A percentile compares a stretch with the other conserved stretches of the same genome.
Evolutionary conservation across 2,888 invertebrate species (phyloP).

Genomic region (Coronaproctus castanopsis): DNA sequence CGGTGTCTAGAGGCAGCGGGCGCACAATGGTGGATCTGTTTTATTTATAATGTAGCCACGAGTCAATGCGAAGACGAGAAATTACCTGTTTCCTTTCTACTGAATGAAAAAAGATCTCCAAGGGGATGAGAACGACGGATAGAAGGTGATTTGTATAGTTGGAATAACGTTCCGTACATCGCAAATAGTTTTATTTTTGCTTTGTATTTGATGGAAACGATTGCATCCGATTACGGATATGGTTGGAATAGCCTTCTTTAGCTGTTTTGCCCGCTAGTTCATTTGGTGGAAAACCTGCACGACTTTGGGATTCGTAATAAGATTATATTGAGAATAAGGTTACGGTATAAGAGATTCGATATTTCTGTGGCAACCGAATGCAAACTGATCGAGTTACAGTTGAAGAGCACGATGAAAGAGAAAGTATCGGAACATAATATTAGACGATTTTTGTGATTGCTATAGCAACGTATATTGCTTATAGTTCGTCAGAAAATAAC

Average conservation of each 20-base stretch:
- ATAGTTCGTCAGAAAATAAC: neutral
- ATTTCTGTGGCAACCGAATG: neutral
- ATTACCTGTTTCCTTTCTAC: too few species aligned
- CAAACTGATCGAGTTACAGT: neutral
- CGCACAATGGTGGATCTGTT: too few species aligned
- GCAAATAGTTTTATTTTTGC: neutral
- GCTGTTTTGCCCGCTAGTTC: neutral
- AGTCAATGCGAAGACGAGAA: too few species aligned
- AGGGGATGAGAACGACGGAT: too few species aligned
- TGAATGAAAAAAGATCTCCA: too few species aligned
- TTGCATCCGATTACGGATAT: neutral
- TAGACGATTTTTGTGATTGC: neutral
- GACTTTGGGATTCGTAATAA: neutral
- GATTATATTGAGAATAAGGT: neutral
- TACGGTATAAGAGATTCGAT: neutral
- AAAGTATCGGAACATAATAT: neutral
- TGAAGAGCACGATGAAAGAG: neutral
- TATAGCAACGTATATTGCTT: neutral
- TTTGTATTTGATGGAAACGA: neutral
- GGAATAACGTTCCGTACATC: neutral
- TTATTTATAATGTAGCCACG: too few species aligned
- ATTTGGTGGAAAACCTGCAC: neutral
- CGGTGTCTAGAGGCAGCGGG: too few species aligned
- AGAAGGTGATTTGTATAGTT: too few species aligned
- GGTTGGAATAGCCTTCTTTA: neutral